phyloP scores from a whole-genome alignment of 2,888 invertebrate genomes.

The Saturnia japonica region DNA sequence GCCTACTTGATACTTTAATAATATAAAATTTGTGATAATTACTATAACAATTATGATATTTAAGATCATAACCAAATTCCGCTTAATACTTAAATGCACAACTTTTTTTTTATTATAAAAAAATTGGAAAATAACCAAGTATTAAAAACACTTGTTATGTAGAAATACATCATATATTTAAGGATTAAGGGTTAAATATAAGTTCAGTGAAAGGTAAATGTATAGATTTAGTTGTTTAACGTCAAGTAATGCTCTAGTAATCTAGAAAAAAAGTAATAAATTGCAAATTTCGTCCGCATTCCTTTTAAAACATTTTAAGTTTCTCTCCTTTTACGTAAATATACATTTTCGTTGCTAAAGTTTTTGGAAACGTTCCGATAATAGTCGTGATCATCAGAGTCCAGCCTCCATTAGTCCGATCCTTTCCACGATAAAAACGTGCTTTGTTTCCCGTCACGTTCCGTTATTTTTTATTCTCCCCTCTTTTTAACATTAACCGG shows the following conservation, averaged over 20 bases:
- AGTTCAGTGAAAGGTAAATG: too few relatives aligned
- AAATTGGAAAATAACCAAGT: too few relatives aligned
- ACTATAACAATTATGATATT: too few relatives aligned
- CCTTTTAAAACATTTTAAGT: constrained; percentile 9
- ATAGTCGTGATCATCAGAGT: constrained; percentile 48
- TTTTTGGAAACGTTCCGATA: constrained; percentile 43
- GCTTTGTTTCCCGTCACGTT: constrained; percentile 74
- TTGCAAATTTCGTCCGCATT: background rate
- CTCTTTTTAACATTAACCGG: constrained; percentile 61
- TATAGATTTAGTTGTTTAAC: background rate
- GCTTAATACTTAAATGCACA: too few relatives aligned
- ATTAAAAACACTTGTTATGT: too few relatives aligned
- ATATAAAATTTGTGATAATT: too few relatives aligned
- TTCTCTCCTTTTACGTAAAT: constrained; percentile 33
- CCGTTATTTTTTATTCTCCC: constrained; percentile 67
- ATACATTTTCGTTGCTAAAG: constrained; percentile 29
- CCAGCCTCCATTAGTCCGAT: constrained; percentile 66
- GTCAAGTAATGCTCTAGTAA: background rate
- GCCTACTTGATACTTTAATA: too few relatives aligned
- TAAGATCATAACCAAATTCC: too few relatives aligned
- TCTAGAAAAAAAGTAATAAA: constrained; percentile 2
- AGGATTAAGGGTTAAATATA: too few relatives aligned
- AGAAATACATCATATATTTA: too few relatives aligned
- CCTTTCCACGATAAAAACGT: constrained; percentile 71
- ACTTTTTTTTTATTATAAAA: too few relatives aligned